Percentiles rank a stretch among this genome's conserved stretches.
Conservation (phyloP, 1,140 invertebrate species). For the Choristoneura fumiferana region DNA sequence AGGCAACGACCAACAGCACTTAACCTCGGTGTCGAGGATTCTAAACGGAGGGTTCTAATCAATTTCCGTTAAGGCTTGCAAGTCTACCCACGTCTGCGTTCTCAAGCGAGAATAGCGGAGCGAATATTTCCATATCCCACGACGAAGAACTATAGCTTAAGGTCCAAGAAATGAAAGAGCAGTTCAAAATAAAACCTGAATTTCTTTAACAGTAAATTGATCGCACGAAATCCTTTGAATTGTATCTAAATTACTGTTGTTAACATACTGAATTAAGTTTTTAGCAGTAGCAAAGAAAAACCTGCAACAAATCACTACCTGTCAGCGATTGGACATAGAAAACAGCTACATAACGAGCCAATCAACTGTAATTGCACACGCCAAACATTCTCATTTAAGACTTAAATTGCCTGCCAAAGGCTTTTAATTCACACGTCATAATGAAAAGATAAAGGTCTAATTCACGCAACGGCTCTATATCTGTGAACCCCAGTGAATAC, state of each 20-base stretch:
- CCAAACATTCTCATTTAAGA: no score
- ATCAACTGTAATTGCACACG: background rate
- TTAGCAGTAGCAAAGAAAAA: no score
- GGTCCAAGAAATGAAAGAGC: background rate
- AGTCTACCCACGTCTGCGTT: conserved; percentile 54
- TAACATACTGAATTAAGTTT: no score
- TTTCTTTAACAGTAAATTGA: no score
- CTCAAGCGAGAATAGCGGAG: conserved; percentile 24
- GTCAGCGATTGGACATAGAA: background rate
- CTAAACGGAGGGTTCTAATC: conserved; percentile 51
- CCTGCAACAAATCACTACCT: no score
- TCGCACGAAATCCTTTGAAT: no score
- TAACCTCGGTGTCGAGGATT: conserved; percentile 57
- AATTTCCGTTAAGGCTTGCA: conserved; percentile 54
- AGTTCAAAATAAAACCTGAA: no score
- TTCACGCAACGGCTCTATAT: conserved; percentile 35
- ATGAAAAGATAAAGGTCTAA: conserved; percentile 8
- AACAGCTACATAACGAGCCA: background rate
- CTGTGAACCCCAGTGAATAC: conserved; percentile 31
- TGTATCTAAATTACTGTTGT: no score
- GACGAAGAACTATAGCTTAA: conserved; percentile 37
- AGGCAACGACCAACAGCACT: conserved; percentile 42
- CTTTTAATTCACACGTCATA: no score
- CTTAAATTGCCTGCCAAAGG: no score
- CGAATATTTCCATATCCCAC: conserved; percentile 34